A percentile compares a stretch with the other conserved stretches of the same genome.
Conservation (phyloP, 2,113 vertebrate genomes). For the Nibea albiflora region DNA sequence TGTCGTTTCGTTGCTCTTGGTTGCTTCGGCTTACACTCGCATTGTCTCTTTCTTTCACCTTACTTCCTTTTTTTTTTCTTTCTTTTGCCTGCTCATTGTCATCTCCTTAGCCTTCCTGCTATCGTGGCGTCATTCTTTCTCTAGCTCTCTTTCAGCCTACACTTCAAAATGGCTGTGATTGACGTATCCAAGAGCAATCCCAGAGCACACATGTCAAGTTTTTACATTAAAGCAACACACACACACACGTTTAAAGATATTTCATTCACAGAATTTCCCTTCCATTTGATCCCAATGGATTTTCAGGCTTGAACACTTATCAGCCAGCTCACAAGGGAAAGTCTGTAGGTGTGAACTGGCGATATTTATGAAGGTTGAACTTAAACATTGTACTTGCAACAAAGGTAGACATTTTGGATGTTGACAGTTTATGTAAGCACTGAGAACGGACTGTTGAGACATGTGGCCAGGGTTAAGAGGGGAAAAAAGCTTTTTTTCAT, state of each 20-base stretch:
- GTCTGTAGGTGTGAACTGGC: slow-evolving; percentile 27
- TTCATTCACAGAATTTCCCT: slow-evolving; percentile 42
- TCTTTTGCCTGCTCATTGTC: slow-evolving; percentile 15
- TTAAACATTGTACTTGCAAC: slow-evolving; percentile 32
- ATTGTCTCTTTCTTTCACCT: slow-evolving; percentile 19
- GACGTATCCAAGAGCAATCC: slow-evolving; percentile 61
- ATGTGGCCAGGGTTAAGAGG: slow-evolving; percentile 20
- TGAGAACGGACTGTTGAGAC: slow-evolving; percentile 22
- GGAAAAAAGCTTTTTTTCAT: slow-evolving; percentile 20
- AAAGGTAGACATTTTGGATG: slow-evolving; percentile 28
- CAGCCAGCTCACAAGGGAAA: slow-evolving; percentile 54
- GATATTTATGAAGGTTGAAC: slow-evolving; percentile 52
- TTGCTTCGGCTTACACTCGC: slow-evolving; percentile 32
- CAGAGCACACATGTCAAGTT: slow-evolving; percentile 43
- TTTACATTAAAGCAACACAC: slow-evolving; percentile 55
- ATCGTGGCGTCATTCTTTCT: slow-evolving; percentile 14
- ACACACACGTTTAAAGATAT: slow-evolving; percentile 42
- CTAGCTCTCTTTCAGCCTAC: slow-evolving; percentile 27
- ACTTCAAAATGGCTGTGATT: slow-evolving; percentile 65
- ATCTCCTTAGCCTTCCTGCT: slow-evolving; percentile 1
- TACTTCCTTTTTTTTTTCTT: slow-evolving; percentile 10
- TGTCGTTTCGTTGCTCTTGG: slow-evolving; percentile 18
- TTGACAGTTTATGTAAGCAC: slow-evolving; percentile 14
- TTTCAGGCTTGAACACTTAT: slow-evolving; percentile 50
- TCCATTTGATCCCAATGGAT: slow-evolving; percentile 58